These are phyloP conservation scores for Cancer borealis DNA, from an alignment of 2,888 invertebrate genomes.

Conservation along the genomic window DNA sequence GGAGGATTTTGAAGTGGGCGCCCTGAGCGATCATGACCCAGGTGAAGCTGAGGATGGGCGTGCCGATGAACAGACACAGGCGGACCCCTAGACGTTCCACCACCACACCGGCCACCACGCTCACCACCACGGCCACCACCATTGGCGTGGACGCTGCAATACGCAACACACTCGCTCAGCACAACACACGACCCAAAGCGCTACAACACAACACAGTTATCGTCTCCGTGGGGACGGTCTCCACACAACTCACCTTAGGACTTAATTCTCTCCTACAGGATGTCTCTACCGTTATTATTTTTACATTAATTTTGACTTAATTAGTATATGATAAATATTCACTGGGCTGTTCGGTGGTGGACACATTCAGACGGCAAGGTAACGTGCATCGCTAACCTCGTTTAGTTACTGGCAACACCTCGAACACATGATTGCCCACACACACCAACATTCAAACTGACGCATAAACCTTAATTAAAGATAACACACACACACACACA, in stretches of 20 bases:
- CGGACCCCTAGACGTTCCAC: slow-evolving; percentile 57
- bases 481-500: neutral
- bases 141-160: slow-evolving; percentile 59
- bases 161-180: slow-evolving; percentile 48
- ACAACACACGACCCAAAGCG: neutral
- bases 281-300: neutral
- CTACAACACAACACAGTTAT: neutral
- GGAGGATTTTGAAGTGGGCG: slow-evolving; percentile 52
- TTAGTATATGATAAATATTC: neutral
- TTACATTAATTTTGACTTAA: neutral
- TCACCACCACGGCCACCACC: slow-evolving; percentile 57
- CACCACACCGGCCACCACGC: slow-evolving; percentile 55
- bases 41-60: slow-evolving; percentile 39
- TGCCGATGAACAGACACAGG: slow-evolving; percentile 10
- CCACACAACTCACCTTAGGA: neutral
- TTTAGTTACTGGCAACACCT: neutral
- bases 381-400: neutral
- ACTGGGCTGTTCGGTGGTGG: neutral
- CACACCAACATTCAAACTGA: neutral
- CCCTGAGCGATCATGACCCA: slow-evolving; percentile 55
- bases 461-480: neutral
- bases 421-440: neutral
- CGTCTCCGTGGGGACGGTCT: neutral
- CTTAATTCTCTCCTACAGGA: neutral
- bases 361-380: neutral